Evolutionary conservation across 2,888 invertebrate species (phyloP), one percentile per base, ranked within the genome.

Genomic region (Erebia epiphron): DNA sequence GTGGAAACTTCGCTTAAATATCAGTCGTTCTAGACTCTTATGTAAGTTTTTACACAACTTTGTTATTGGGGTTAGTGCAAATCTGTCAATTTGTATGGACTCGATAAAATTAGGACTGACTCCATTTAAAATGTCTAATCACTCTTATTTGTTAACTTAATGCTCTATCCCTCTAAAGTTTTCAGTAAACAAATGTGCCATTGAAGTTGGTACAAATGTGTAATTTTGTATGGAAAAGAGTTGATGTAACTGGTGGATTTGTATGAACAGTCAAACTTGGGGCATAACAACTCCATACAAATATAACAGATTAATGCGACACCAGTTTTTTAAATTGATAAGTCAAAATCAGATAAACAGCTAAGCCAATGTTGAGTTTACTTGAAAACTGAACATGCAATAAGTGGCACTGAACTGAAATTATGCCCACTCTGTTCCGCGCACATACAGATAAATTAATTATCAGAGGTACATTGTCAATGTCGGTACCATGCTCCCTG

Each of bases 401-500:
- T 13, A 16, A 61, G 13, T 61, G 61, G 46, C 46, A 43, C 16
- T 13, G 16, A 13, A 14, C 16, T 18, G 18, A 43, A 11, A 46
- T 43, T 46, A 62, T 73, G 76, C 76, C 78, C 75, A 67, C 72
- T 77, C 76, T 65, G 77, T 70, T 79, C 75, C 67, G 75, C 74
- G n/a, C n/a, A n/a, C n/a, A n/a, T n/a, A 68, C 73, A 68, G 70
- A 75, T 78, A 68, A 76, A 76, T 75, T 74, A 76, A 69, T 75
- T 76, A 56, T 75, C 64, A 65, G 78, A 77, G 63, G 71, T 67
- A 69, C 75, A 75, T 68, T 77, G 90, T 93, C 92, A 94, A 91
- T 94, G 93, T 75, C 94, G 83, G 83, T 94, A 94, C 94, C 94
- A 93, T 71, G 95, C 92, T 74, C 95, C 95, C 80, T 95, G 95